Base-by-base conservation (phyloP, 2,888 invertebrate species). In the Odontothrips loti region DNA sequence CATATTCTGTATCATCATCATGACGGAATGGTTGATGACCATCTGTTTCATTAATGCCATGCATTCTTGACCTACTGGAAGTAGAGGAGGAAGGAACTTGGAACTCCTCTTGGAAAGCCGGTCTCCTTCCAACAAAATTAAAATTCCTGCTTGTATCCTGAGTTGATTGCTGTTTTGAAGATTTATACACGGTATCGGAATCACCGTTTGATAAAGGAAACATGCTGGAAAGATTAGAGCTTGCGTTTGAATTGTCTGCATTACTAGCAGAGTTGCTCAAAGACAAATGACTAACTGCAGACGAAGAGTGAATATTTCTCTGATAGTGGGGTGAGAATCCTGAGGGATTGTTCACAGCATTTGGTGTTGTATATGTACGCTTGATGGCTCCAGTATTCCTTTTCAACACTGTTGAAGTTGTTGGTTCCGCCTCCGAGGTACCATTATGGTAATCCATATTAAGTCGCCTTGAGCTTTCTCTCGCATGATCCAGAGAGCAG, bases 361-460 rank as follows among this genome's bases (percentile, higher is more conserved):
- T 27, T 75, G 11, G 68, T 11, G 27, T 27, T 8, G 68, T 75
- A 27, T 75, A 75, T 27, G 68, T 75, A 2, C 68, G 68, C 68
- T 75, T 75, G 27, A 75, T 75, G 12, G 68, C 68, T 27, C 68
- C 68, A 27, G 68, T 75, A 12, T 75, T 75, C 12, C 68, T 75
- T 27, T 75, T 75, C 12, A 75, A 27, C 10, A 27, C 68, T 23
- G 68, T 75, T 23, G 68, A 75, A 27, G 23, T 75, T 27, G 68
- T 9, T 23, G 68, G 68, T 75, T 75, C 68, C 3, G 9, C 12
- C 12, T 75, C 68, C 0, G 68, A 11, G 68, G 68, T 75, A 11
- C 68, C 68, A 75, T 75, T 75, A 75, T 75, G 68, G 12, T 27
- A 75, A 75, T 75, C 68, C 68, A 75, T 75, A 27, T 75, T 75